Evolutionary conservation across 2,113 vertebrate genomes (phyloP), one percentile per base, ranked within the genome.

Genomic region (Rhombomys opimus): DNA sequence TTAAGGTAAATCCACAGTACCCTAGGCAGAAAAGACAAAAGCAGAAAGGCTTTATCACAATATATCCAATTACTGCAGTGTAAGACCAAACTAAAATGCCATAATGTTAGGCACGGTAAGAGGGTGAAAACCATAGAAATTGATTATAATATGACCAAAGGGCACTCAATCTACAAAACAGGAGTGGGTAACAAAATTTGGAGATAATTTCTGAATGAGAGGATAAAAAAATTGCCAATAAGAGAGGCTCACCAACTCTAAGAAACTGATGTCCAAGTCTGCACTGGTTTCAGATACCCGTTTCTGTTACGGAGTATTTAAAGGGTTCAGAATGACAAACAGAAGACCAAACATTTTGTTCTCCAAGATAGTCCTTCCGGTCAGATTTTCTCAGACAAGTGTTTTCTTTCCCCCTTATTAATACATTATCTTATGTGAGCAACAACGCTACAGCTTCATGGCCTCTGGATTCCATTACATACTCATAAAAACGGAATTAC

Each of bases 141-240:
- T 61, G 88, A 50, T 86, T 76, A 70, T 54, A 38, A 3, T 67
- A 61, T 50, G 59, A 90, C 59, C 25, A 92, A 13, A 77, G 0
- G 70, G 13, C 35, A 82, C 87, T 84, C 59, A 59, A 52, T 52
- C 54, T 52, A 75, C 38, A 75, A 87, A 96, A 94, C 15, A 87
- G 41, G 93, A 95, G 90, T 46, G 20, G 50, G 27, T 80, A 72
- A 85, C 61, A 95, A 72, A 94, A 87, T 89, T 32, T 89, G 6
- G 57, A 27, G 25, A 72, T 67, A 94, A 96, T 81, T 93, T 90
- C 70, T 70, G 22, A 97, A 92, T 50, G 15, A 76, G 15, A 89
- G 13, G 27, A 89, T 41, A 7, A 6, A 93, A 30, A 93, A 77
- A 78, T 50, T 38, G 25, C 78, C 86, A 86, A 14, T 18, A 89